Percentiles rank a stretch among this genome's conserved stretches.
Conservation (phyloP, 2,888 invertebrate species). For the Oscheius sp. region DNA sequence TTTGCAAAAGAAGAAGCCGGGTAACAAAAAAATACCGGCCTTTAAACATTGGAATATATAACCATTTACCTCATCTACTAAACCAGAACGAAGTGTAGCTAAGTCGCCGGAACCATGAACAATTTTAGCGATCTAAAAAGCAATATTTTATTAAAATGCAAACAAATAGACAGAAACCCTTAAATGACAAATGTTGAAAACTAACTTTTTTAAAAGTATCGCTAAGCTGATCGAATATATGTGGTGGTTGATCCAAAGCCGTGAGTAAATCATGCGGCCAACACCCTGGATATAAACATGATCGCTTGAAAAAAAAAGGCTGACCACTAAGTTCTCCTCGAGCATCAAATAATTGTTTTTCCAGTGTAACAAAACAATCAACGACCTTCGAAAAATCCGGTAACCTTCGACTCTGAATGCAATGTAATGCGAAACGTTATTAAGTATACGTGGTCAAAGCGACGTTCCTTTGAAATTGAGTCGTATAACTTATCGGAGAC, state of each 20-base stretch:
- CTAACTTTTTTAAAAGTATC: conserved; percentile 8
- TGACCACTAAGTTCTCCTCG: neutral
- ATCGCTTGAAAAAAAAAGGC: neutral
- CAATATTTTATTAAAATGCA: no score
- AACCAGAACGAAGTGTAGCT: neutral
- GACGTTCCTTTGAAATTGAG: neutral
- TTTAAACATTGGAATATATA: neutral
- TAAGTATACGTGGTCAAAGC: conserved; percentile 4
- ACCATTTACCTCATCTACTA: no score
- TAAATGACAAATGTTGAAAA: conserved; percentile 6
- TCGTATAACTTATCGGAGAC: conserved; percentile 43
- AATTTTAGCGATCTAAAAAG: neutral
- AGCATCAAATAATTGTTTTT: neutral
- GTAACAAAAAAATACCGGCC: neutral
- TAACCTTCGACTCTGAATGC: conserved; percentile 7
- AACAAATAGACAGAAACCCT: no score
- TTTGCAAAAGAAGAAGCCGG: no score
- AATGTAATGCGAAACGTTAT: neutral
- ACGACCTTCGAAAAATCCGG: conserved; percentile 15
- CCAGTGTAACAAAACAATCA: neutral
- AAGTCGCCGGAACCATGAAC: neutral
- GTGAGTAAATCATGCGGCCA: conserved; percentile 27
- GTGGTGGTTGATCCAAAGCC: conserved; percentile 13
- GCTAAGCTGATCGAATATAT: neutral
- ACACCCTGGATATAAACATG: neutral